Evolutionary conservation across 2,797 vertebrate species (phyloP).

Genomic region (Rhinoraja longicauda): DNA sequence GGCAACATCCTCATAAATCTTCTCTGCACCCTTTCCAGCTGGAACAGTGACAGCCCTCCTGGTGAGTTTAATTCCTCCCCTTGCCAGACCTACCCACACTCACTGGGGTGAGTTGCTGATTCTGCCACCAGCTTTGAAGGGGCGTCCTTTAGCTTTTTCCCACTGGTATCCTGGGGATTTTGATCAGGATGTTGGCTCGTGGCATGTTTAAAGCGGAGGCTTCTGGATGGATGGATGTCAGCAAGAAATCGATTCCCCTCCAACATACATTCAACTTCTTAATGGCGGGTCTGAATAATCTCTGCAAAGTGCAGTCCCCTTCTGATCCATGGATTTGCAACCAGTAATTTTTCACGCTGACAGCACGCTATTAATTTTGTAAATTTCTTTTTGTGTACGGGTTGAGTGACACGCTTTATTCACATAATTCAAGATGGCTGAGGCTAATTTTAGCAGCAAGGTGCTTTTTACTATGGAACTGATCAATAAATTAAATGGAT

Average conservation of each 20-base stretch:
- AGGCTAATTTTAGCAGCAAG: constrained; percentile 48
- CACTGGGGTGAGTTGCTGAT: too few species aligned
- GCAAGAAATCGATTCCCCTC: neutral
- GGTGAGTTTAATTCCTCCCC: neutral
- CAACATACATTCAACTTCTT: neutral
- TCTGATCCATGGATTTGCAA: constrained; percentile 26
- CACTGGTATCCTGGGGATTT: neutral
- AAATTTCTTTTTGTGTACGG: constrained; percentile 20
- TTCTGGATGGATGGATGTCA: too few species aligned
- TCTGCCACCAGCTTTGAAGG: too few species aligned
- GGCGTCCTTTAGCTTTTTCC: neutral
- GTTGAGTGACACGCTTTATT: constrained; percentile 42
- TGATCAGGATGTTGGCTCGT: neutral
- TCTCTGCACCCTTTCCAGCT: too few species aligned
- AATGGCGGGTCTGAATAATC: neutral
- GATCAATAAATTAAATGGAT: constrained; percentile 62
- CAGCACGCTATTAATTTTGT: neutral
- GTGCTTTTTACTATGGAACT: constrained; percentile 55
- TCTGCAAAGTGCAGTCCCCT: neutral
- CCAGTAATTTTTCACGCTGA: neutral
- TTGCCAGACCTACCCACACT: neutral
- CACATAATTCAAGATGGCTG: constrained; percentile 44
- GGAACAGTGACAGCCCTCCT: neutral
- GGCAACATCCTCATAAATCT: too few species aligned
- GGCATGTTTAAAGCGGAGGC: neutral